Base-by-base conservation (phyloP, 2,797 vertebrate species). In the Poecilia velifera region DNA sequence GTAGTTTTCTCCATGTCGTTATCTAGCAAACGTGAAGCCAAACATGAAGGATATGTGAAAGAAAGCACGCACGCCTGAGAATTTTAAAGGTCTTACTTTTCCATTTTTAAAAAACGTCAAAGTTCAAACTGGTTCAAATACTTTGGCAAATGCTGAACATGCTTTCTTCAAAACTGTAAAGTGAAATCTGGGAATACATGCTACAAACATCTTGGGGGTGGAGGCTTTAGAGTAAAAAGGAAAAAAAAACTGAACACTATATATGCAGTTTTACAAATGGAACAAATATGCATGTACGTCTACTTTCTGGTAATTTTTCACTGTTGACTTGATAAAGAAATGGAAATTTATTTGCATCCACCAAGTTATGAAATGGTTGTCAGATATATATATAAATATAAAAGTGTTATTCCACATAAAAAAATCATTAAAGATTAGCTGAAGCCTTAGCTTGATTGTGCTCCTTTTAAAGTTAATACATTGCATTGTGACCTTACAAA, bases 251-350 rank as follows among this genome's bases (percentile, higher is more conserved):
- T 87, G 89, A 82, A 88, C 89, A 93, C 84, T 90, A 94, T 95
- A 96, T 96, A 97, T 95, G 96, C 95, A 97, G 96, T 96, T 96
- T 96, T 81, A 95, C 95, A 96, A 92, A 93, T 86, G 88, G 89
- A 92, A 90, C 93, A 94, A 94, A 96, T 97, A 97, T 98, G 97
- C 97, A 98, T 98, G 97, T 97, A 98, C 97, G 97, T 97, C 95
- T 97, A 95, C 95, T 96, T 96, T 96, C 91, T 95, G 94, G 94
- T 97, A 92, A 96, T 93, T 95, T 96, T 96, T 97, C 96, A 97
- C 96, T 95, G 95, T 97, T 96, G 96, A 97, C 95, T 96, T 96
- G 91, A 94, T 94, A 83, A 93, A 94, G 91, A 95, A 94, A 93
- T 92, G 86, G 91, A 92, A 96, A 95, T 93, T 90, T 95, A 90